A percentile compares a stretch with the other conserved stretches of the same genome.
Conservation (phyloP, 2,888 invertebrate genomes). For the Parelbella ahira region DNA sequence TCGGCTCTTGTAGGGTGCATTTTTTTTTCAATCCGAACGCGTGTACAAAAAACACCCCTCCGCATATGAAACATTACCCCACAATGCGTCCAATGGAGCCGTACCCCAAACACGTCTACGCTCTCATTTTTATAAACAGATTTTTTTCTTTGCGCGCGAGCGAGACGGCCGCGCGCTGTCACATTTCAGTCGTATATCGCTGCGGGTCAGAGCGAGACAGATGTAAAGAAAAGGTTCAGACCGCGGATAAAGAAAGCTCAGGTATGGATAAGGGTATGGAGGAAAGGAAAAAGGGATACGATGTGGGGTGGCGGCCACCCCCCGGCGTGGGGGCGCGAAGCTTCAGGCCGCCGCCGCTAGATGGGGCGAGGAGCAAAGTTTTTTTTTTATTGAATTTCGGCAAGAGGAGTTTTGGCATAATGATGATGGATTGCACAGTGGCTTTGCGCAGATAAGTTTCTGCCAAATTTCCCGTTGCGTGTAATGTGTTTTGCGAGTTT, state of each 20-base stretch:
- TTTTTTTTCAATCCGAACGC: slow-evolving; percentile 62
- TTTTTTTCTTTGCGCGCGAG: slow-evolving; percentile 69
- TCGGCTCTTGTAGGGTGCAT: slow-evolving; percentile 59
- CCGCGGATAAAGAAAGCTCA: slow-evolving; percentile 78
- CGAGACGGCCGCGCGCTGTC: slow-evolving; percentile 43
- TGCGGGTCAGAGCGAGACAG: slow-evolving; percentile 51
- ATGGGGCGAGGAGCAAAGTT: slow-evolving; percentile 66
- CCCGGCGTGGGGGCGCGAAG: slow-evolving; percentile 47
- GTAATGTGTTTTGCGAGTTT: slow-evolving; percentile 69
- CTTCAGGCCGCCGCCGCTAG: slow-evolving; percentile 66
- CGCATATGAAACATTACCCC: slow-evolving; percentile 75
- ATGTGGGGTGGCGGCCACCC: slow-evolving; percentile 66
- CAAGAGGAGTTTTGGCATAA: slow-evolving; percentile 71
- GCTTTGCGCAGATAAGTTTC: slow-evolving; percentile 74
- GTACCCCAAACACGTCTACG: slow-evolving; percentile 62
- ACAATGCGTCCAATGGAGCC: slow-evolving; percentile 65
- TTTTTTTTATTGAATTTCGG: slow-evolving; percentile 78
- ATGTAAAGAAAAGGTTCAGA: slow-evolving; percentile 70
- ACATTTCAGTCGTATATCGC: slow-evolving; percentile 30
- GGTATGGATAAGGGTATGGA: slow-evolving; percentile 79
- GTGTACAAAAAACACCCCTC: slow-evolving; percentile 70
- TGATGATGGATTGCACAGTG: slow-evolving; percentile 77
- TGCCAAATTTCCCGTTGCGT: slow-evolving; percentile 56
- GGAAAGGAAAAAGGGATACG: slow-evolving; percentile 78
- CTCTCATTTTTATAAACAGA: slow-evolving; percentile 74